Evolutionary conservation across 2,888 invertebrate species (phyloP), one percentile per base, ranked within the genome.

Genomic region (Scaptomyza polygonia): DNA sequence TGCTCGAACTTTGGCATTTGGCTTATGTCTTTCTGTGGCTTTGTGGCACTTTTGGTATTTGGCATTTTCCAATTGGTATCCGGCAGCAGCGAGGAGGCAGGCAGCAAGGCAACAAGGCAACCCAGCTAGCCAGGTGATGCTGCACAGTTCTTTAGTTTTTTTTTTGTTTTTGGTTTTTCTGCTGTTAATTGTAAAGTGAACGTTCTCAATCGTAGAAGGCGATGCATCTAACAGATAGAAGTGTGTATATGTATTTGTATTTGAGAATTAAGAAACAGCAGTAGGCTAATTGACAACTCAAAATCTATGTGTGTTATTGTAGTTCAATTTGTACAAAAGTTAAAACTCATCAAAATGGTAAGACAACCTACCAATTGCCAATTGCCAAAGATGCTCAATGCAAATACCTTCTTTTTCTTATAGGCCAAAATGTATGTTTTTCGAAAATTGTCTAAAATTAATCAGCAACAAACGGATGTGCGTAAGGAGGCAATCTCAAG

Each of bases 241-340:
- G 5, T 16, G 5, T 25, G 4, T 52, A 7, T 52, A 7, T 6
- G 11, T 29, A 11, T n/a, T 5, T 32, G n/a, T 52, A 29, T 5
- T 30, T 29, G 34, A 36, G 5, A 25, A 25, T n/a, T n/a, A 25
- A 25, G 5, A 48, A 45, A 25, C 43, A 27, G 49, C 61, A 78
- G 82, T 77, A 77, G 82, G 72, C 72, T 67, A 74, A 81, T 81
- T 77, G 77, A 77, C 66, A 81, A 52, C 36, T 53, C 58, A 40
- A 66, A 77, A 67, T 73, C 62, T 44, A 18, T 25, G 25, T 54
- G 54, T 64, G 45, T 58, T 51, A 48, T 58, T 51, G 21, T 43
- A 64, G 48, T 70, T 71, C 30, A 53, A 66, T 65, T 62, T 29
- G 45, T 62, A 34, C 29, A 56, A 54, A 21, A 51, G 29, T 40